Percentiles rank a stretch among this genome's conserved stretches.
These are phyloP conservation scores for Nymphalis urticae DNA, from an alignment of 2,888 invertebrate genomes.

Conservation along the genomic window DNA sequence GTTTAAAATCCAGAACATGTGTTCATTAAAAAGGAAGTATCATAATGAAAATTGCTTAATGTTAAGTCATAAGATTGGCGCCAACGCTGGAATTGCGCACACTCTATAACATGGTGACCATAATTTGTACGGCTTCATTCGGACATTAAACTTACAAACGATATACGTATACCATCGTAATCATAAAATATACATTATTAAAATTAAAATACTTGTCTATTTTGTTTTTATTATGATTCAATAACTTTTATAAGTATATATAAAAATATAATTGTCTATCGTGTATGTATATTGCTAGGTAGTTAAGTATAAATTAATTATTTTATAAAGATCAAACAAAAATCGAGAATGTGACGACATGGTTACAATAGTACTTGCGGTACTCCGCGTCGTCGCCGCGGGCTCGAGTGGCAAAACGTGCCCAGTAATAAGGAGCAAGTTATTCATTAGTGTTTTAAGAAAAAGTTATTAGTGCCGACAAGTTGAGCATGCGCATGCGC, in stretches of 20 bases:
- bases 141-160: background rate
- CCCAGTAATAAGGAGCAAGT: constrained; percentile 73
- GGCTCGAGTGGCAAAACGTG: constrained; percentile 71
- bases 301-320: background rate
- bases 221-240: too few relatives aligned
- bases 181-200: background rate
- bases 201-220: too few relatives aligned
- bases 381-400: constrained; percentile 32
- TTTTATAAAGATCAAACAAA: constrained; percentile 6
- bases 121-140: background rate
- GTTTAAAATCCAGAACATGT: constrained; percentile 42
- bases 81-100: constrained; percentile 44
- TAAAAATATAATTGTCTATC: background rate
- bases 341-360: constrained; percentile 1
- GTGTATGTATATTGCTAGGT: background rate
- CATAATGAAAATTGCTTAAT: constrained; percentile 69
- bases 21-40: constrained; percentile 63
- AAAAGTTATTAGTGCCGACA: constrained; percentile 72
- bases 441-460: constrained; percentile 80
- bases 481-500: constrained; percentile 68
- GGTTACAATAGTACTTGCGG: constrained; percentile 21
- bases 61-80: constrained; percentile 64
- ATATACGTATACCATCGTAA: background rate
- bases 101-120: constrained; percentile 40
- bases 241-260: too few relatives aligned